Evolutionary conservation across 2,113 vertebrate genomes (phyloP).

Genomic region (Stegostoma tigrinum): DNA sequence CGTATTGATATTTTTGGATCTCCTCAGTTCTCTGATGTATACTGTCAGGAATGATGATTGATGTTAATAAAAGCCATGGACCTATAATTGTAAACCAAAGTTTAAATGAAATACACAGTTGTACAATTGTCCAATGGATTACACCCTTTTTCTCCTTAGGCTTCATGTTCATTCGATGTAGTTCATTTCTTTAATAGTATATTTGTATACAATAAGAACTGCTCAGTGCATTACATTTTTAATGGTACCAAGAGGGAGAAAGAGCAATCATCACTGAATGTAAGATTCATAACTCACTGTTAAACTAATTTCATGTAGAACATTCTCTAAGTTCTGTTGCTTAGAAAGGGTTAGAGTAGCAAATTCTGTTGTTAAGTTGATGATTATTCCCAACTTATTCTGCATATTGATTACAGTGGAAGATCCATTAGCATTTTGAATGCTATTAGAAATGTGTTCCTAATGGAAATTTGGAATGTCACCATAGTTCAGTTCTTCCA

Average conservation of each 20-base stretch:
- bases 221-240: neutral
- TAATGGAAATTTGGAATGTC: neutral
- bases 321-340: neutral
- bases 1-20: neutral
- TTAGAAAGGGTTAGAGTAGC: neutral
- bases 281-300: neutral
- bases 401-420: neutral
- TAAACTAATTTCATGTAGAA: neutral
- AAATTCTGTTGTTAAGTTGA: neutral
- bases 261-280: neutral
- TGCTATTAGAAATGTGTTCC: neutral
- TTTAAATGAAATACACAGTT: neutral
- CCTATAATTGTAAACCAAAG: neutral
- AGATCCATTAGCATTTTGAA: neutral
- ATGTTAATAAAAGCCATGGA: neutral
- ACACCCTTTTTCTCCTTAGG: neutral
- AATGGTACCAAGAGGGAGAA: neutral
- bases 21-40: neutral
- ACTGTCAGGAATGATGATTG: neutral
- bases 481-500: neutral
- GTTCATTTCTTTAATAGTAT: neutral
- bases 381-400: neutral
- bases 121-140: neutral
- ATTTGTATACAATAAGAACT: neutral
- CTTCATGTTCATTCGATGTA: neutral